These are phyloP conservation scores for Saccopteryx leptura DNA, from an alignment of 2,113 vertebrate genomes.

Conservation along the genomic window DNA sequence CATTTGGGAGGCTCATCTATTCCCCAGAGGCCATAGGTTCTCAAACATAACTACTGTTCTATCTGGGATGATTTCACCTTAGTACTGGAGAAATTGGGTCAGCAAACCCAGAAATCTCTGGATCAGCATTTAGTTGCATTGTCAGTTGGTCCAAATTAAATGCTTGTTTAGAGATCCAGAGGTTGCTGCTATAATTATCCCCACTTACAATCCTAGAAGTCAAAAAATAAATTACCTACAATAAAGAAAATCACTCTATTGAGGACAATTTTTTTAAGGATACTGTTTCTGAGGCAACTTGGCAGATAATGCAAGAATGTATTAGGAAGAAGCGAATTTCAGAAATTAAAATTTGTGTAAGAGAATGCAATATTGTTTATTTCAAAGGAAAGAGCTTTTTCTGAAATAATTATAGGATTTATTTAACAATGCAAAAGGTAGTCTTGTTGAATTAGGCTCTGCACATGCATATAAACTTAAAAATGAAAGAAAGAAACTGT, in stretches of 20 bases:
- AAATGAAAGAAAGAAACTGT: not conserved
- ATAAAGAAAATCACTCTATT: not conserved
- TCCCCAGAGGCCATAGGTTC: not conserved
- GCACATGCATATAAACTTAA: not conserved
- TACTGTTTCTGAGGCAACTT: slow-evolving; percentile 35
- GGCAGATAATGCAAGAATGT: not conserved
- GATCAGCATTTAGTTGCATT: not conserved
- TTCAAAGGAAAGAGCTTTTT: not conserved
- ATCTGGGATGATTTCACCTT: not conserved
- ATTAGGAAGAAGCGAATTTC: not conserved
- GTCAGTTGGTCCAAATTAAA: slow-evolving; percentile 43
- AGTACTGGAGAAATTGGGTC: not conserved
- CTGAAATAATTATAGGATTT: not conserved
- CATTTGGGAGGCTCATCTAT: not conserved
- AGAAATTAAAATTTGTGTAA: not conserved
- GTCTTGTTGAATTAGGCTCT: not conserved
- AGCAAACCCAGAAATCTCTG: not conserved
- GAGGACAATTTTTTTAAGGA: not conserved
- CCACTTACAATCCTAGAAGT: not conserved
- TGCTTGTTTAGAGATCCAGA: not conserved
- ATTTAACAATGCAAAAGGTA: not conserved
- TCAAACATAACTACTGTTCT: not conserved
- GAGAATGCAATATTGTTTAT: not conserved
- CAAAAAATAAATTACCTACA: not conserved
- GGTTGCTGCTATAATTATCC: not conserved